Conservation (phyloP, 1,140 invertebrate genomes). For the Pogonomyrmex californicus region DNA sequence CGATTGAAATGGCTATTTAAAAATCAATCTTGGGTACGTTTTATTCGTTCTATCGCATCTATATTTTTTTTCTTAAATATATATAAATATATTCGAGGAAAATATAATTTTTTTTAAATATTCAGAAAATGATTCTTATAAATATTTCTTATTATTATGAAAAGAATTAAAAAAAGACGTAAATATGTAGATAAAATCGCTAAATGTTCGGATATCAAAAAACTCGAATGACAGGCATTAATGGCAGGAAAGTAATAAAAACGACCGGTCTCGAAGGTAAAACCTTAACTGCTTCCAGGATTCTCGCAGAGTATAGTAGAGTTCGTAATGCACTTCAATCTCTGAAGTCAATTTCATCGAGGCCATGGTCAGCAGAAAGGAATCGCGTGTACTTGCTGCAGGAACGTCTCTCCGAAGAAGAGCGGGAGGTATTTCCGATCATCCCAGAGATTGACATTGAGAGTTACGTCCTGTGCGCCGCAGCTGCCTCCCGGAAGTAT, state of each 20-base stretch:
- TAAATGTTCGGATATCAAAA: not conserved
- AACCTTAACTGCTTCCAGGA: constrained; percentile 71
- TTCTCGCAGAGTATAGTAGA: constrained; percentile 74
- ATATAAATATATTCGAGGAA: not conserved
- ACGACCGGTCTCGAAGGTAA: constrained; percentile 47
- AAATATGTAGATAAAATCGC: not conserved
- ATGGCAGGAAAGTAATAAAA: not conserved
- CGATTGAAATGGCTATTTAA: constrained; percentile 43
- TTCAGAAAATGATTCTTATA: not conserved
- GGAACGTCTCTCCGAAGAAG: constrained; percentile 66
- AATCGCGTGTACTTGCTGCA: constrained; percentile 73
- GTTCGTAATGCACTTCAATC: constrained; percentile 77
- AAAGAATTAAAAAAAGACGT: constrained; percentile 8
- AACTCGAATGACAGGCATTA: constrained; percentile 32
- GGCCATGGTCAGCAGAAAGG: constrained; percentile 75
- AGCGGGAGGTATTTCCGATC: constrained; percentile 77
- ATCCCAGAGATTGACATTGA: constrained; percentile 79
- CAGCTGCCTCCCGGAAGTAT: constrained; percentile 77
- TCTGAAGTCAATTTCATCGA: constrained; percentile 76
- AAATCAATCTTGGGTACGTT: constrained; percentile 25
- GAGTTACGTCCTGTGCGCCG: constrained; percentile 79
- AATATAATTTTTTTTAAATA: not conserved
- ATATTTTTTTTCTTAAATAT: not conserved
- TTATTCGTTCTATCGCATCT: not conserved
- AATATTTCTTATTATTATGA: too few species aligned